Evolutionary conservation across 2,113 vertebrate species (phyloP).

Genomic region (Emydura subglobosa): DNA sequence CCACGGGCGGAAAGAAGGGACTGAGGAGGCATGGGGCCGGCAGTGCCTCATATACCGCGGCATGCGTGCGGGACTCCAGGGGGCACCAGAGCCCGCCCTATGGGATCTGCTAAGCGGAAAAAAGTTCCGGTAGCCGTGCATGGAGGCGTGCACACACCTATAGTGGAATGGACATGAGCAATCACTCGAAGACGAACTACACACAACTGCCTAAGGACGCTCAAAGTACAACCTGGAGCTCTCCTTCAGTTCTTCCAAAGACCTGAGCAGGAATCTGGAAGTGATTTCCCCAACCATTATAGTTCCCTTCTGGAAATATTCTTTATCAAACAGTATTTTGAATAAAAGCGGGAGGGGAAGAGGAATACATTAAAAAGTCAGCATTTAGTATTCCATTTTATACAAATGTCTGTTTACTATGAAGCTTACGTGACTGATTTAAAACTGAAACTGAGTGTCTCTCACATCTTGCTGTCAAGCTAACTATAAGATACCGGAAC

Average conservation of each 20-base stretch:
- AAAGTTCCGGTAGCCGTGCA: too few relatives aligned
- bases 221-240: background rate
- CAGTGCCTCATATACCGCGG: too few relatives aligned
- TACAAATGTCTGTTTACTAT: background rate
- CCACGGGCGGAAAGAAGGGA: too few relatives aligned
- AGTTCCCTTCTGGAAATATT: background rate
- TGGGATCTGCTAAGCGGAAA: too few relatives aligned
- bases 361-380: background rate
- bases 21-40: too few relatives aligned
- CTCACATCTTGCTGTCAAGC: background rate
- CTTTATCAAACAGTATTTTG: background rate
- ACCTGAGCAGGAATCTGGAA: background rate
- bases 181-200: too few relatives aligned
- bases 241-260: background rate
- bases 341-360: background rate
- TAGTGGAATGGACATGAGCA: too few relatives aligned
- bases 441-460: conserved; percentile 31
- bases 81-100: too few relatives aligned
- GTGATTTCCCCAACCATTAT: background rate
- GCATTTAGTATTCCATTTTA: background rate
- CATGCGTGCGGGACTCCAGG: too few relatives aligned
- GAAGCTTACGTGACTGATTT: background rate
- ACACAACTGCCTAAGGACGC: background rate
- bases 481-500: conserved; percentile 45
- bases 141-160: too few relatives aligned